These are phyloP conservation scores for Crotalus tigris DNA, from an alignment of 2,113 vertebrate genomes.

Conservation along the genomic window DNA sequence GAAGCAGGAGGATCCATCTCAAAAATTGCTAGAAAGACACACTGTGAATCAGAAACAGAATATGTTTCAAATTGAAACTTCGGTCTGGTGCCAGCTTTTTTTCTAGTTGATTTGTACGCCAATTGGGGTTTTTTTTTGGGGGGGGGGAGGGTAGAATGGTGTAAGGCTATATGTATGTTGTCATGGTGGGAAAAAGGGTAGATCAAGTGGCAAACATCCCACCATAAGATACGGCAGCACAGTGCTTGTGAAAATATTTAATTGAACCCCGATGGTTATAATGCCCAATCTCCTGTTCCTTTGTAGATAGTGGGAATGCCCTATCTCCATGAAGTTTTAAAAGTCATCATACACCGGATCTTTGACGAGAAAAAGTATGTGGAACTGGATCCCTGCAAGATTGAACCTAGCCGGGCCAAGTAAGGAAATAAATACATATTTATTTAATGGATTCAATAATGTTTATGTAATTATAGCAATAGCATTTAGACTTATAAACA, in stretches of 20 bases:
- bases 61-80: neutral
- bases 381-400: slow-evolving; percentile 88
- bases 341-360: slow-evolving; percentile 78
- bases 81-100: neutral
- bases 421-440: slow-evolving; percentile 37
- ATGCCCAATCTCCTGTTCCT: neutral
- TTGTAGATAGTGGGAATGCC: slow-evolving; percentile 87
- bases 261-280: neutral
- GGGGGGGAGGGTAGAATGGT: neutral
- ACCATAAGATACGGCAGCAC: no score
- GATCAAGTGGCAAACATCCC: neutral
- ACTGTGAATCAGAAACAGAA: neutral
- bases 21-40: neutral
- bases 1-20: neutral
- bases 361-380: slow-evolving; percentile 92
- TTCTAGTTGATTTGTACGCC: neutral
- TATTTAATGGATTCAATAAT: neutral
- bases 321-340: slow-evolving; percentile 86
- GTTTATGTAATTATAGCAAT: neutral
- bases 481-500: neutral
- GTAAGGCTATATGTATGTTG: neutral
- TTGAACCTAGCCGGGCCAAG: slow-evolving; percentile 82
- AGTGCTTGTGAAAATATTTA: neutral
- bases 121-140: neutral
- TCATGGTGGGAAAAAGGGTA: neutral